Conservation (phyloP, 1,140 invertebrate species). For the Lordiphosa collinella region DNA sequence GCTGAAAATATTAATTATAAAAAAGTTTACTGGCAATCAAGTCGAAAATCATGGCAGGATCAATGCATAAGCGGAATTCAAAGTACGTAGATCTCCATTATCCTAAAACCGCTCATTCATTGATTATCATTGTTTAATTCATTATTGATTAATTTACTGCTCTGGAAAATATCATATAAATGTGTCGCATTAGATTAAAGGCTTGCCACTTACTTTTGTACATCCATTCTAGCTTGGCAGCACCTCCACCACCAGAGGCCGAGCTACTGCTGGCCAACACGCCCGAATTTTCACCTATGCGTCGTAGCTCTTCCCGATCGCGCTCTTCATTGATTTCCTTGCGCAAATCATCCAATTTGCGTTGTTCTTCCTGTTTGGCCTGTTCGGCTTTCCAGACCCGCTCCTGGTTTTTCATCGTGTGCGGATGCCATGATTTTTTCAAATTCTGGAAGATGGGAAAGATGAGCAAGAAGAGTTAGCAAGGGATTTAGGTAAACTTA, state of each 20-base stretch:
- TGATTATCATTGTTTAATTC: no score
- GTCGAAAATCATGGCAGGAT: no score
- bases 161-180: no score
- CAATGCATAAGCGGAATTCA: no score
- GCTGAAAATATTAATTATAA: no score
- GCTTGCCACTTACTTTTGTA: slow-evolving; percentile 84
- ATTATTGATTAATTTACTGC: no score
- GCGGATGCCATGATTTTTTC: slow-evolving; percentile 90
- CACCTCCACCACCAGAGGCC: slow-evolving; percentile 72
- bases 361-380: slow-evolving; percentile 85
- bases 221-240: slow-evolving; percentile 93
- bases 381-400: slow-evolving; percentile 89
- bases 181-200: no score
- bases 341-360: slow-evolving; percentile 85
- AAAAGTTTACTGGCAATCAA: no score
- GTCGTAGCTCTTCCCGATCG: slow-evolving; percentile 84
- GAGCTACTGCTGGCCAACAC: slow-evolving; percentile 80
- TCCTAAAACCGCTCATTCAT: no score
- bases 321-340: slow-evolving; percentile 85
- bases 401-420: slow-evolving; percentile 88
- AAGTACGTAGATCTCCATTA: no score
- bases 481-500: slow-evolving; percentile 57
- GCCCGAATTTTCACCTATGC: slow-evolving; percentile 83
- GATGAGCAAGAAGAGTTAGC: neutral
- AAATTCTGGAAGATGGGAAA: slow-evolving; percentile 81